Evolutionary conservation across 2,113 vertebrate species (phyloP).

Genomic region (Climacteris rufus): DNA sequence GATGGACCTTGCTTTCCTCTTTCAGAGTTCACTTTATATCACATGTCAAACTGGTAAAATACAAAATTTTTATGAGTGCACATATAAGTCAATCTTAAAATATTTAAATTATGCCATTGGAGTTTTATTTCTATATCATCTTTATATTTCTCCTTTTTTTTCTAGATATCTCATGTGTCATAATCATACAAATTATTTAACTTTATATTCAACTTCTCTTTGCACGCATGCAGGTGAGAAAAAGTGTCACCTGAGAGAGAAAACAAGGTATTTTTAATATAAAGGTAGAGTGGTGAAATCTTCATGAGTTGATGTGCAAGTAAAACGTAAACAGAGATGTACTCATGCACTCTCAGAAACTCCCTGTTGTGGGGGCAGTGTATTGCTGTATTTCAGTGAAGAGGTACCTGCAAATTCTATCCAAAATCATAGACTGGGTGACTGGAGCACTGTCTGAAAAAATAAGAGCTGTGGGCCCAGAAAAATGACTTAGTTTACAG

Average conservation of each 20-base stretch:
- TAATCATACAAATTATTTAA: not conserved
- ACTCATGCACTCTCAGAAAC: not conserved
- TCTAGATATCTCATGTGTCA: not conserved
- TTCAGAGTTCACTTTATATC: not conserved
- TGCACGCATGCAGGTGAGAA: not conserved
- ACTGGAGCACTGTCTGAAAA: not conserved
- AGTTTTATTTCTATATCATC: not conserved
- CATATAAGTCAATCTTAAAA: not conserved
- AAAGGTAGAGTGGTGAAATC: not conserved
- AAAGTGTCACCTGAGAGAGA: not conserved
- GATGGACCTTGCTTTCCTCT: not conserved
- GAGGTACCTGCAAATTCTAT: not conserved
- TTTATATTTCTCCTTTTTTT: not conserved
- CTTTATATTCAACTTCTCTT: not conserved
- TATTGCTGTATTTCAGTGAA: not conserved
- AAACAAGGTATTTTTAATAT: not conserved
- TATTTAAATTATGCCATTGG: not conserved
- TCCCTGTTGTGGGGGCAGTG: not conserved
- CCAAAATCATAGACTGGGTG: not conserved
- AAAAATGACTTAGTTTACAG: not conserved
- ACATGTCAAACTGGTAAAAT: not conserved
- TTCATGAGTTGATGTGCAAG: not conserved
- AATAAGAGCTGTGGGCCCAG: not conserved
- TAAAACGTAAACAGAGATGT: not conserved
- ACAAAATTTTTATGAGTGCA: not conserved